Conservation (phyloP, 2,113 vertebrate species). For the Malaclemys terrapin region DNA sequence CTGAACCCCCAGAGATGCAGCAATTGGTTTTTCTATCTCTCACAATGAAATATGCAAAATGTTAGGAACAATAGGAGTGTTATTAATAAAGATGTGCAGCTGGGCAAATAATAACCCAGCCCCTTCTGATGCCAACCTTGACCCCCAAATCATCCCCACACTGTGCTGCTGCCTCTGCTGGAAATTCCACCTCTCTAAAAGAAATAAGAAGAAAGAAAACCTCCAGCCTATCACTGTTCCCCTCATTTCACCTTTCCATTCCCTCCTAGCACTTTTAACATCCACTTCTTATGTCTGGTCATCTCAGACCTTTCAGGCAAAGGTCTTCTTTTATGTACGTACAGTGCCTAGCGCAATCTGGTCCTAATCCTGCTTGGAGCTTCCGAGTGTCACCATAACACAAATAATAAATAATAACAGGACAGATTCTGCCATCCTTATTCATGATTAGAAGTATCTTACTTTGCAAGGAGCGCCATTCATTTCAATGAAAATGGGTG, state of each 20-base stretch:
- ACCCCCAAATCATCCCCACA: background rate
- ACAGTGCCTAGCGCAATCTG: background rate
- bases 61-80: constrained; percentile 11
- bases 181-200: background rate
- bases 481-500: background rate
- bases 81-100: constrained; percentile 69
- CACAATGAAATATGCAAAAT: constrained; percentile 65
- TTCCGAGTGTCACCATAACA: background rate
- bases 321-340: fast-evolving
- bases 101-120: constrained; percentile 56
- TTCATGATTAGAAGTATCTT: fast-evolving
- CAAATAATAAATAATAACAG: background rate
- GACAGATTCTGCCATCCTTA: fast-evolving
- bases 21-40: background rate
- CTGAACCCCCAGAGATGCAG: background rate
- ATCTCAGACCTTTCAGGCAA: background rate
- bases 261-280: background rate
- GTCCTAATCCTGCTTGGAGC: background rate
- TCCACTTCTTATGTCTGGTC: background rate
- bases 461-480: background rate
- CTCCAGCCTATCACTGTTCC: background rate
- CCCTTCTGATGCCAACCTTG: constrained; percentile 39
- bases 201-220: background rate
- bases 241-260: background rate
- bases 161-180: background rate